Base-by-base conservation (phyloP, 2,888 invertebrate genomes). In the Drosophila infuscata region DNA sequence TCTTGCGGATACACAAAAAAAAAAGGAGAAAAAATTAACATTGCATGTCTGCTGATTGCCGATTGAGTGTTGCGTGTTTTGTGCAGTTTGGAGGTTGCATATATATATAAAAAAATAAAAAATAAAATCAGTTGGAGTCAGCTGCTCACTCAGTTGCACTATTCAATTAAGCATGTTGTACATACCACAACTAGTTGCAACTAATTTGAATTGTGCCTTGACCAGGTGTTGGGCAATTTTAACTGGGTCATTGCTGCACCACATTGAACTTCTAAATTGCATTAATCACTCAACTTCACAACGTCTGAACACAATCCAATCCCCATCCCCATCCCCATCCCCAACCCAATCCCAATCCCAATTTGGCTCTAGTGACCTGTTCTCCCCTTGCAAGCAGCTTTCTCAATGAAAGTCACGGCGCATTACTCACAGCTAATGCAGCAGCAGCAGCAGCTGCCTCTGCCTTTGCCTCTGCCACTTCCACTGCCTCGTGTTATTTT, bases 11-110 rank as follows among this genome's bases (percentile, higher is more conserved):
- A 79, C 68, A 54, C 38, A 64, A 57, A 33, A 56, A 57, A 46
- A 51, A 49, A 49, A 51, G 0, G 1, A 8, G 15, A 35, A 53
- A 35, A 36, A 25, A 7, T 41, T 63, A 38, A 66, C 62, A 35
- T 83, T 78, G 78, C 88, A 78, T 78, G 83, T 72, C 86, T 74
- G 76, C 64, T 63, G 88, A 75, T 83, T 76, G 76, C 64, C 70
- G 88, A 86, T 88, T 76, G 86, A 83, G 56, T 81, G 71, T 84
- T 84, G 84, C 88, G 84, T 88, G 88, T 68, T 88, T 86, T 64
- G 48, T 58, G 70, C 58, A 79, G 71, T 67, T 72, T 72, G 82
- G 70, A 78, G 33, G 76, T 73, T 81, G 71, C 81, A 69, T 56
- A 74, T 20, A 64, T 51, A 51, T 38, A 51, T 7, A 30, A 5